Evolutionary conservation across 2,888 invertebrate genomes (phyloP).

Genomic region (Stenodera caucasica): DNA sequence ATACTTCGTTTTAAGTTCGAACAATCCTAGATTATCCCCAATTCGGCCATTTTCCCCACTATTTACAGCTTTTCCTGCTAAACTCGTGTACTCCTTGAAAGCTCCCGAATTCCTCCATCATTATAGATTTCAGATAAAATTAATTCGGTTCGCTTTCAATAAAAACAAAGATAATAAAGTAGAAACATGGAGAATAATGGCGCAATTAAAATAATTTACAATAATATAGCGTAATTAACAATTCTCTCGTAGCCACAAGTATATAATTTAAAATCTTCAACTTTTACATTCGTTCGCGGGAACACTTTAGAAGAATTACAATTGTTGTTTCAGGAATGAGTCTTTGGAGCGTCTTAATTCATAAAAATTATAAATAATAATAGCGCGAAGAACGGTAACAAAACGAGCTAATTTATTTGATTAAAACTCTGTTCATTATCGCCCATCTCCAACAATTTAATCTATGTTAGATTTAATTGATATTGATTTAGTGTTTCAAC

Average conservation of each 20-base stretch:
- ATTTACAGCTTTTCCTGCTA: no score
- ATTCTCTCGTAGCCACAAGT: no score
- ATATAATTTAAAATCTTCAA: not conserved
- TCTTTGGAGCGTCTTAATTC: not conserved
- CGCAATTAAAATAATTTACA: constrained; percentile 3
- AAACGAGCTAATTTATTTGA: not conserved
- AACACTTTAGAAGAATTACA: not conserved
- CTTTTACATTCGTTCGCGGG: not conserved
- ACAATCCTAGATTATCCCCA: no score
- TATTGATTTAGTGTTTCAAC: not conserved
- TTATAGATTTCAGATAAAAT: no score
- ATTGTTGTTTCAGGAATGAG: not conserved
- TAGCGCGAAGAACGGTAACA: no score
- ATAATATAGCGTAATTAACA: not conserved
- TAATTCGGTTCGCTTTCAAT: no score
- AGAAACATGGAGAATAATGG: not conserved
- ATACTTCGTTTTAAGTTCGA: no score
- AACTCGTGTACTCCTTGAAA: no score
- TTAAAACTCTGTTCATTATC: not conserved
- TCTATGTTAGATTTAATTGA: constrained; percentile 3
- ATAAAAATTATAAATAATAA: not conserved
- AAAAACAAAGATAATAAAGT: no score
- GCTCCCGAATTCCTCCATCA: no score
- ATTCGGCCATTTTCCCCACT: no score
- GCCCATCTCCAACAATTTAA: not conserved